Base-by-base conservation (phyloP, 2,113 vertebrate species). In the Hiodon alosoides region DNA sequence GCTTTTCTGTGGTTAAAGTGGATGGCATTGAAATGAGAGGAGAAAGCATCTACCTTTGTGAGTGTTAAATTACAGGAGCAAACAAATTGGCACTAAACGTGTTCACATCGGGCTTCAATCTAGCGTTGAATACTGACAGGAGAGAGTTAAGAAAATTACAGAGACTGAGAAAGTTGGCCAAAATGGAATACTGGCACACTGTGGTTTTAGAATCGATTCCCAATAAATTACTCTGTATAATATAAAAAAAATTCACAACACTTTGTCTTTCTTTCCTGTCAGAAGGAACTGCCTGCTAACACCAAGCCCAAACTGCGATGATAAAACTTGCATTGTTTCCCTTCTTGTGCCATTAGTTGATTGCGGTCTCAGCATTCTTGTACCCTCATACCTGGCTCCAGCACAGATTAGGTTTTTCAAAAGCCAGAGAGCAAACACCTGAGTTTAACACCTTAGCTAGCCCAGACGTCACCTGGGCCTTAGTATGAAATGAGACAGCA, bases 241-340 rank as follows among this genome's bases (percentile, higher is more conserved):
- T 3, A 17, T 2, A 64, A 46, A 16, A 14, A 2, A 62, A 64
- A 17, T 0, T 31, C 16, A 2, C 6, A 31, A 7, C 61, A 11
- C 16, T 16, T 17, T 16, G 5, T 6, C 13, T 17, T 31, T 4
- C 9, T 55, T 9, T 64, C 2, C 46, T 66, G 64, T 66, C 13
- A 66, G 17, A 66, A 14, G 7, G 64, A 66, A 47, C 62, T 46
- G 10, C 10, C 9, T 46, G 31, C 31, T 31, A 31, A 31, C 31
- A 31, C 31, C 31, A 31, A 31, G 31, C 59, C 8, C 13, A 14
- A 60, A 4, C 10, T 60, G 59, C 59, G n/a, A 60, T 14, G 13
- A 60, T 10, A 60, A 60, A 46, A 66, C 31, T 47, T 66, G 64
- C 8, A 83, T 84, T 87, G 85, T 87, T 81, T 85, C 78, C 84